phyloP scores from a whole-genome alignment of 1,140 invertebrate species.

The Eubasilissa regina region DNA sequence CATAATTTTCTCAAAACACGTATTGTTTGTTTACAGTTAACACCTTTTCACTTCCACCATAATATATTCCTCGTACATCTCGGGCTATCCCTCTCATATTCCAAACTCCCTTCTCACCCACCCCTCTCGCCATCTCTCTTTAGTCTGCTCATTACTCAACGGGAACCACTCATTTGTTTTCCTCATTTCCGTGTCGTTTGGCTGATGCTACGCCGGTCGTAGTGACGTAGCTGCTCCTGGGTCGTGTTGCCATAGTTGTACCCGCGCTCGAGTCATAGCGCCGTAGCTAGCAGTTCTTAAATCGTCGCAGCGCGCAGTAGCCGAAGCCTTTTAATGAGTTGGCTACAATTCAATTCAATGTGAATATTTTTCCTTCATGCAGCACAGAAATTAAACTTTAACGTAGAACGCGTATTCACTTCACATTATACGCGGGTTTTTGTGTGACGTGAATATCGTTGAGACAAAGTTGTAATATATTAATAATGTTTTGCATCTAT shows the following conservation, averaged over 20 bases:
- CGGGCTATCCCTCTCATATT: background rate
- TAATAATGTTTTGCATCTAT: conserved; percentile 6
- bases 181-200: conserved; percentile 58
- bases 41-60: conserved; percentile 37
- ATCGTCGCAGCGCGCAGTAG: no score
- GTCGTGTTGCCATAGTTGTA: background rate
- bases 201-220: conserved; percentile 41
- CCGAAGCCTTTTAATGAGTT: conserved; percentile 50
- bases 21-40: conserved; percentile 22
- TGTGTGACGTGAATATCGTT: conserved; percentile 7
- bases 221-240: background rate
- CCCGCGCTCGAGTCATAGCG: conserved; percentile 6
- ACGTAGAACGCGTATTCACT: conserved; percentile 20
- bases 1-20: no score
- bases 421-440: conserved; percentile 24
- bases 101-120: background rate
- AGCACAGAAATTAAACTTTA: conserved; percentile 33
- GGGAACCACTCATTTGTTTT: conserved; percentile 58
- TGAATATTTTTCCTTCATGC: conserved; percentile 26
- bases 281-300: background rate
- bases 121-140: conserved; percentile 20
- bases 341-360: conserved; percentile 37
- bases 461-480: background rate
- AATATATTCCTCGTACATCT: background rate
- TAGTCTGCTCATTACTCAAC: conserved; percentile 55